Evolutionary conservation across 2,888 invertebrate species (phyloP), one percentile per base, ranked within the genome.

Genomic region (Drosophila borealis): DNA sequence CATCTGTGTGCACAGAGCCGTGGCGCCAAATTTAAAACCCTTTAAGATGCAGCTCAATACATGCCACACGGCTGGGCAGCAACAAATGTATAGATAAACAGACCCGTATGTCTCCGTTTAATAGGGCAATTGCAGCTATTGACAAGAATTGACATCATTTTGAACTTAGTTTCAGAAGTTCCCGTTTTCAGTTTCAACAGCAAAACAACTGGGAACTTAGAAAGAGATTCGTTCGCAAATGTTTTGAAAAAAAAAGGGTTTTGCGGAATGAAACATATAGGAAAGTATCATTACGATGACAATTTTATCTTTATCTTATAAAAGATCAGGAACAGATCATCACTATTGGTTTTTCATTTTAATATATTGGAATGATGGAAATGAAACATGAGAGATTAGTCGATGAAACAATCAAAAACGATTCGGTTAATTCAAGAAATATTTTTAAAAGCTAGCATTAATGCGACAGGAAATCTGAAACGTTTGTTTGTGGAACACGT

Each of bases 21-120:
- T 71, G 63, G 41, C 56, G 39, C 6, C 44, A 25, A 29, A 54
- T 55, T 74, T 65, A 42, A 65, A 62, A 48, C 13, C 13, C 62
- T 61, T 72, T 61, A 70, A 69, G 42, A 34, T 5, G 17, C 54
- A 45, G 21, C n/a, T 48, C 9, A 33, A 69, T 49, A 44, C 56
- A 44, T 55, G 34, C 41, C 48, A 51, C 5, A 21, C 46, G n/a
- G n/a, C 29, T 9, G 11, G 5, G 29, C 19, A 33, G 34, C 41
- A 3, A 17, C 13, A 48, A 42, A 17, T 17, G 4, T 5, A 19
- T 8, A 33, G 34, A 60, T n/a, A 62, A 5, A 11, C 19, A 14
- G 1, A 13, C 25, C 14, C 8, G 10, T 11, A n/a, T 51, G 25
- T 13, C 13, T 46, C 48, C 14, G 17, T 56, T 25, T 29, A 19